phyloP scores from a whole-genome alignment of 64 coral and sea anemone genomes.

The Exaiptasia diaphana region DNA sequence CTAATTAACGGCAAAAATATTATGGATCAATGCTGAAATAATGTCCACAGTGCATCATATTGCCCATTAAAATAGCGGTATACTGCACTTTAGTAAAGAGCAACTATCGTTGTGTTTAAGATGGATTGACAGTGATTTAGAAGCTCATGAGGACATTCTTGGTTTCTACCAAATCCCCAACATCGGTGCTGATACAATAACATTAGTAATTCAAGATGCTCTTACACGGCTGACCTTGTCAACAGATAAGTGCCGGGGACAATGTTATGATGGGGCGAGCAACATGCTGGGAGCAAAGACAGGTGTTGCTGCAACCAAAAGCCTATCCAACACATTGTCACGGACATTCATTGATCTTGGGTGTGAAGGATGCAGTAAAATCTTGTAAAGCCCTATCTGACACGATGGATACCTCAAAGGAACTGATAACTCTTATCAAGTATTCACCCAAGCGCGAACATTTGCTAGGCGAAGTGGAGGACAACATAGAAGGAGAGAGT shows the following conservation, averaged over 20 bases:
- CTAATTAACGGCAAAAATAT: no score
- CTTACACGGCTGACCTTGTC: constrained; percentile 49
- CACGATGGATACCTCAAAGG: constrained; percentile 32
- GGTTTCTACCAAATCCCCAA: constrained; percentile 53
- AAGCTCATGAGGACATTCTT: constrained; percentile 26
- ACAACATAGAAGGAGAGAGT: not conserved
- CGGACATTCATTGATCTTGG: constrained; percentile 37
- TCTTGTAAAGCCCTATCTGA: constrained; percentile 20
- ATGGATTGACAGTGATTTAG: constrained; percentile 30
- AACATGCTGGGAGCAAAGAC: constrained; percentile 25
- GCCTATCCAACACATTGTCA: constrained; percentile 37
- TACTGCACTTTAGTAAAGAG: no score
- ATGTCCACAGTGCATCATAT: no score
- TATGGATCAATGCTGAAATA: no score
- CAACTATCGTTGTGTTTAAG: constrained; percentile 45
- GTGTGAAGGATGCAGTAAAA: constrained; percentile 16
- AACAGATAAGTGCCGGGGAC: constrained; percentile 43
- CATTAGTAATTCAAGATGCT: constrained; percentile 26
- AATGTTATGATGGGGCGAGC: constrained; percentile 34
- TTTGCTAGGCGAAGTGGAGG: constrained; percentile 17
- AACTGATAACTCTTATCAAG: constrained; percentile 1
- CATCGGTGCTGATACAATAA: constrained; percentile 20
- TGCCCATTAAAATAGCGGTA: no score
- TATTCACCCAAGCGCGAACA: constrained; percentile 21
- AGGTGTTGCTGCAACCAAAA: constrained; percentile 16